Evolutionary conservation across 2,797 vertebrate species (phyloP).

Genomic region (Somateria mollissima): DNA sequence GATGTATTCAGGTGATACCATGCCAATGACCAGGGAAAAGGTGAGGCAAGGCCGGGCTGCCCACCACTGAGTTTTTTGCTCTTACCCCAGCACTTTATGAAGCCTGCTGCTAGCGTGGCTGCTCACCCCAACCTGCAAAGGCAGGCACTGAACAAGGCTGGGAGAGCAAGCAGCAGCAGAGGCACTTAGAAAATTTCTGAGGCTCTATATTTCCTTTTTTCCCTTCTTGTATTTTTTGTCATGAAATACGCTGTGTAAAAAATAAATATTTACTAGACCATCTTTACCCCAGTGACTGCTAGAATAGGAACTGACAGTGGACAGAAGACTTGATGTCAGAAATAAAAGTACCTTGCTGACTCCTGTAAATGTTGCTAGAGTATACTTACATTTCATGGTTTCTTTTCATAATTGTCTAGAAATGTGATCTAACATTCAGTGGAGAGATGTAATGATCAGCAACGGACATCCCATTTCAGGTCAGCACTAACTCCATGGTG

Average conservation of each 20-base stretch:
- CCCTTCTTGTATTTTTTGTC: not conserved
- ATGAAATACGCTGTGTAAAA: not conserved
- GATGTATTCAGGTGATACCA: rapidly evolving
- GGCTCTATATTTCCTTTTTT: not conserved
- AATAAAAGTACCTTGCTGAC: not conserved
- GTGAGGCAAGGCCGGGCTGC: not conserved
- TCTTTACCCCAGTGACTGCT: not conserved
- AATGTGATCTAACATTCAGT: not conserved
- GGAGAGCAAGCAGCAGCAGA: not conserved
- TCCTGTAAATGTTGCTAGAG: not conserved
- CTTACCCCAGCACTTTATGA: rapidly evolving
- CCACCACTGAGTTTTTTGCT: not conserved
- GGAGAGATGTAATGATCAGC: not conserved
- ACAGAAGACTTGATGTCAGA: not conserved
- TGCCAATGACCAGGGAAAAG: not conserved
- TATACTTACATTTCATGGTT: not conserved
- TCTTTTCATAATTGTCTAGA: not conserved
- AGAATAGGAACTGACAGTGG: not conserved
- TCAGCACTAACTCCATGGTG: not conserved
- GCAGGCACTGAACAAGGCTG: rapidly evolving
- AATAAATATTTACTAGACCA: not conserved
- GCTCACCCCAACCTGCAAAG: not conserved
- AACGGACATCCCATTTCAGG: not conserved
- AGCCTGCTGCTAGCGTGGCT: rapidly evolving
- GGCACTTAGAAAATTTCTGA: not conserved